phyloP scores from a whole-genome alignment of 2,113 vertebrate genomes.

The Acanthochromis polyacanthus region DNA sequence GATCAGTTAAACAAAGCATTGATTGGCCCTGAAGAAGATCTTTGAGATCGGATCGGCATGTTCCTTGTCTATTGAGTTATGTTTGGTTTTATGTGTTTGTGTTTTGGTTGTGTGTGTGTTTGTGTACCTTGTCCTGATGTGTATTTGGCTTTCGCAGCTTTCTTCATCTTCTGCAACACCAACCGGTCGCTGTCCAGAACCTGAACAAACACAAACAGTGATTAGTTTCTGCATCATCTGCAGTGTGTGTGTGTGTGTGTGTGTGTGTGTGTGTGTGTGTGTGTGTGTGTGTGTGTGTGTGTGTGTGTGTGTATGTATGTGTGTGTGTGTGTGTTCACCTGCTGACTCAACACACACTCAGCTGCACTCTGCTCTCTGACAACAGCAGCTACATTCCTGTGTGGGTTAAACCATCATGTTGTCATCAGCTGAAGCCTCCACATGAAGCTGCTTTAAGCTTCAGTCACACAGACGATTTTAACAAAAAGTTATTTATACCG shows the following conservation, averaged over 20 bases:
- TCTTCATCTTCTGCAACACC: slow-evolving; percentile 79
- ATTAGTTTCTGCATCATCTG: not conserved
- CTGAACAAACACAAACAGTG: slow-evolving; percentile 42
- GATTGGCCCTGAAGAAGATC: too few relatives aligned
- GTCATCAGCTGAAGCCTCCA: slow-evolving; percentile 12
- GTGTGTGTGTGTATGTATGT: slow-evolving; percentile 13
- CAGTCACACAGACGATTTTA: not conserved
- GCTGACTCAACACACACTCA: slow-evolving; percentile 68
- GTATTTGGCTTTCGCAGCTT: slow-evolving; percentile 79
- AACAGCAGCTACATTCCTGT: slow-evolving; percentile 42
- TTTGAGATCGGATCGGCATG: too few relatives aligned
- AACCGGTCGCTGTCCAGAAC: slow-evolving; percentile 73
- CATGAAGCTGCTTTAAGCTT: slow-evolving; percentile 11
- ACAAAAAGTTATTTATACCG: not conserved
- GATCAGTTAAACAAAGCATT: too few relatives aligned
- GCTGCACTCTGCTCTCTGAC: slow-evolving; percentile 48
- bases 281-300: slow-evolving; percentile 26
- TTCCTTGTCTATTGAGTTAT: too few relatives aligned
- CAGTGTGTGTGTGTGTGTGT: slow-evolving; percentile 23
- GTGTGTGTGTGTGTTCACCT: slow-evolving; percentile 21
- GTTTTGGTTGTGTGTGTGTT: not conserved
- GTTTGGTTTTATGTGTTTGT: not conserved
- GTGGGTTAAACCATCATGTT: slow-evolving; percentile 17
- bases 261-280: slow-evolving; percentile 28
- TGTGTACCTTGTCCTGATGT: slow-evolving; percentile 73